Evolutionary conservation across 2,113 vertebrate species (phyloP), one percentile per base, ranked within the genome.

Genomic region (Pluvialis apricaria): DNA sequence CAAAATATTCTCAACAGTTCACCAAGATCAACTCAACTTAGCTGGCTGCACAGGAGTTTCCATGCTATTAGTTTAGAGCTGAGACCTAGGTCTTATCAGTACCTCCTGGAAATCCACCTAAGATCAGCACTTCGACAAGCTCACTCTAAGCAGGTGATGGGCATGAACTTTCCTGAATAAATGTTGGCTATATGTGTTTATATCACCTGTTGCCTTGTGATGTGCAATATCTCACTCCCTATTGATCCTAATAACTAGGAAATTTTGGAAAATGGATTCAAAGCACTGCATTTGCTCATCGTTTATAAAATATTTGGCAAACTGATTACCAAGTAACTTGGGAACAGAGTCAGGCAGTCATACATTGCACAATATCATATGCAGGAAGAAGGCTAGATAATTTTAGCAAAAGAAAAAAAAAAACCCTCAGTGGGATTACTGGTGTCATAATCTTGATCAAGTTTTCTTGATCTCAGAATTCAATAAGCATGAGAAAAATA

Each of bases 151-250:
- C 15, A 72, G 42, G 22, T 24, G 12, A 25, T 34, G 36, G 49
- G 15, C 21, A 52, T 24, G n/a, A 85, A 82, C 21, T 5, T 79
- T 82, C 34, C 40, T 31, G 17, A 92, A 55, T 28, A 80, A 83
- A 86, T 14, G 12, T 22, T 32, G 4, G 3, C 62, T 51, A 25
- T 29, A 62, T 2, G 1, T 42, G 21, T 42, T 20, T 76, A 0
- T 69, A 31, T 65, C 45, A 51, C 21, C 16, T 54, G 6, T 38
- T 6, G 0, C 13, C 38, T 73, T 57, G 11, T 26, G 14, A 76
- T 54, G 16, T 58, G 9, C 64, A 47, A 6, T 49, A 54, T 38
- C n/a, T 42, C 38, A 38, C 5, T 70, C 69, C 13, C 22, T 83
- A 29, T 1, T 40, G 54, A 73, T 12, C 80, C 4, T 2, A 70